A percentile compares a stretch with the other conserved stretches of the same genome.
These are phyloP conservation scores for Patagioenas fasciata DNA, from an alignment of 2,113 vertebrate genomes.

Conservation along the genomic window DNA sequence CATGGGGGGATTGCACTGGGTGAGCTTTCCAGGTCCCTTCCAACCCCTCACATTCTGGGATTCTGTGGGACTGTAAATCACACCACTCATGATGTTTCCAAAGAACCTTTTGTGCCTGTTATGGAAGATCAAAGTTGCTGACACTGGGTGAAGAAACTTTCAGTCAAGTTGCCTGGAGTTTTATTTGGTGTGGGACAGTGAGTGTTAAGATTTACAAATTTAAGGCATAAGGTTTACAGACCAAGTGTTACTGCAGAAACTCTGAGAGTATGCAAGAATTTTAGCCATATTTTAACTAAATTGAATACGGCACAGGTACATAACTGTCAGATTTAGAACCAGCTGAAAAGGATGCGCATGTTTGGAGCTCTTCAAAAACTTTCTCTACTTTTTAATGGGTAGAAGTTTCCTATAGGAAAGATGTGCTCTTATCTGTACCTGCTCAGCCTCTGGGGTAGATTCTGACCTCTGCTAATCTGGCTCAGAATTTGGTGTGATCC, in stretches of 20 bases:
- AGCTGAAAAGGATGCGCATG: not conserved
- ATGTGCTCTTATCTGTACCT: not conserved
- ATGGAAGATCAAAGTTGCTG: not conserved
- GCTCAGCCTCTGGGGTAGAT: not conserved
- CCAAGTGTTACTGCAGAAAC: not conserved
- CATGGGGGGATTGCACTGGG: too few species aligned
- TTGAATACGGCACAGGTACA: not conserved
- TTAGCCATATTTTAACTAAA: not conserved
- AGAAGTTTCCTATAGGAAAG: not conserved
- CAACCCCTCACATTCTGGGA: too few species aligned
- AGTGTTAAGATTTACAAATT: not conserved
- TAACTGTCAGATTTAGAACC: not conserved
- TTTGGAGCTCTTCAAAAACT: not conserved
- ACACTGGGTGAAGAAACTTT: not conserved
- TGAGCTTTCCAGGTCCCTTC: too few species aligned
- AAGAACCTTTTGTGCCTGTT: not conserved
- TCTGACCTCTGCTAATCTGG: not conserved
- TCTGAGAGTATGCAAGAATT: not conserved
- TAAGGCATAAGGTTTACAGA: not conserved
- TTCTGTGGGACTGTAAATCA: not conserved
- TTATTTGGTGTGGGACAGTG: not conserved
- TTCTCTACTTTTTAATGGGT: not conserved
- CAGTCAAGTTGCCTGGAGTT: not conserved
- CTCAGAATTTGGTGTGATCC: not conserved
- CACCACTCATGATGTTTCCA: rapidly evolving